phyloP scores from a whole-genome alignment of 2,797 vertebrate species.

The Urophycis tenuis region DNA sequence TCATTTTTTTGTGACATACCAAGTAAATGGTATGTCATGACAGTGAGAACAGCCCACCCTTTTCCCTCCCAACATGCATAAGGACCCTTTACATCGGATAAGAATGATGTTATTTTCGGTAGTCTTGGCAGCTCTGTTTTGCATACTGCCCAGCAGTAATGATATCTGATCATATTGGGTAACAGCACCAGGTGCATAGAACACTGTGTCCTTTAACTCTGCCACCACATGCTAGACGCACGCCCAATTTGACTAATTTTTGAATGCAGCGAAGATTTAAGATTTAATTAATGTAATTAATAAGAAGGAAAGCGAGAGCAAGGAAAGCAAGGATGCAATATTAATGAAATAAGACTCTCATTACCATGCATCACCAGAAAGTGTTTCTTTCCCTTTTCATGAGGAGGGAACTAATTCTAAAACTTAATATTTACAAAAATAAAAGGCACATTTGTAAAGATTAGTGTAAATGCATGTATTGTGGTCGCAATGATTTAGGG shows the following conservation, averaged over 20 bases:
- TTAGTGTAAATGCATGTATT: too few species aligned
- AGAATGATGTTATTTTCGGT: neutral
- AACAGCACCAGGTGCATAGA: neutral
- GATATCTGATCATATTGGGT: neutral
- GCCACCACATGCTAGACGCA: neutral
- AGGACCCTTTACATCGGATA: neutral
- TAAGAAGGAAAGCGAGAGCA: neutral
- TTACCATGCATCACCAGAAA: neutral
- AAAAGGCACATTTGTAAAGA: too few species aligned
- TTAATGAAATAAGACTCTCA: neutral
- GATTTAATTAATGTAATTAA: neutral
- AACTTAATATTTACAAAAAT: too few species aligned
- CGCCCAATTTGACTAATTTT: neutral
- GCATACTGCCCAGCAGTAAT: neutral
- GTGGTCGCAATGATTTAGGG: neutral
- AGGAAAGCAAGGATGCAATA: neutral
- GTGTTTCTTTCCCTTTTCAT: neutral
- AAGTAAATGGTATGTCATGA: neutral
- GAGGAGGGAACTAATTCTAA: too few species aligned
- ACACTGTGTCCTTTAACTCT: neutral
- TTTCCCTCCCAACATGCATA: neutral
- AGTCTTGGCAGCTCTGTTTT: neutral
- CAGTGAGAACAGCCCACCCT: neutral
- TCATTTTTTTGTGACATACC: too few species aligned
- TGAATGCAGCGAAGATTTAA: neutral